Evolutionary conservation across 2,888 invertebrate species (phyloP), one percentile per base, ranked within the genome.

Genomic region (Amblyjoppa fuscipennis): DNA sequence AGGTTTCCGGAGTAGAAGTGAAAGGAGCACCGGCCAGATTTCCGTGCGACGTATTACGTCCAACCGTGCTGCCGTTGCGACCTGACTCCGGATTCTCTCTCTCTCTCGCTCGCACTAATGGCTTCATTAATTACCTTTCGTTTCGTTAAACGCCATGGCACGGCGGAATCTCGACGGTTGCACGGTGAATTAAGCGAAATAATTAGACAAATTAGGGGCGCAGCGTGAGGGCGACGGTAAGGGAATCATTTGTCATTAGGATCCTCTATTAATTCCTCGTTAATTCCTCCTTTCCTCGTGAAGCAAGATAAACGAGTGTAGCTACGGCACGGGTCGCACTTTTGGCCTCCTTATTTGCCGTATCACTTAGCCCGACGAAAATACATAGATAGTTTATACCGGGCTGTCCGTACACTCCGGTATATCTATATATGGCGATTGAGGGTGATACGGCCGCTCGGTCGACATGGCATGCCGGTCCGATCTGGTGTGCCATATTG

Each of bases 271-370:
- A 94, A 93, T 94, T 93, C 94, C 94, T 94, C 93, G 93, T 94
- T 94, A 94, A 94, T 94, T 93, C 94, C 93, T 93, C 93, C 93
- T 94, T 94, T 94, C 93, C 93, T 93, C 94, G 93, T 93, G 93
- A 93, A 93, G 93, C 92, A 94, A 94, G 94, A 94, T 92, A 94
- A 94, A 94, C 93, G 94, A 93, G 92, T 92, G 89, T 91, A 91
- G 91, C 87, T 49, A 74, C 53, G 66, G 34, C 64, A 68, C 59
- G 76, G 73, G 71, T 85, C 85, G 51, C 82, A 79, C 81, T 56
- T 78, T 79, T 66, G 70, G 69, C 77, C 25, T 66, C 70, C 70
- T 71, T 64, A 70, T 79, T 75, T 75, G 64, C 51, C 78, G 59
- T 74, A 31, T 49, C 69, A 59, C 78, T 64, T 20, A 25, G 34